Evolutionary conservation across 2,888 invertebrate genomes (phyloP).

Genomic region (Standfussiana lucernea): DNA sequence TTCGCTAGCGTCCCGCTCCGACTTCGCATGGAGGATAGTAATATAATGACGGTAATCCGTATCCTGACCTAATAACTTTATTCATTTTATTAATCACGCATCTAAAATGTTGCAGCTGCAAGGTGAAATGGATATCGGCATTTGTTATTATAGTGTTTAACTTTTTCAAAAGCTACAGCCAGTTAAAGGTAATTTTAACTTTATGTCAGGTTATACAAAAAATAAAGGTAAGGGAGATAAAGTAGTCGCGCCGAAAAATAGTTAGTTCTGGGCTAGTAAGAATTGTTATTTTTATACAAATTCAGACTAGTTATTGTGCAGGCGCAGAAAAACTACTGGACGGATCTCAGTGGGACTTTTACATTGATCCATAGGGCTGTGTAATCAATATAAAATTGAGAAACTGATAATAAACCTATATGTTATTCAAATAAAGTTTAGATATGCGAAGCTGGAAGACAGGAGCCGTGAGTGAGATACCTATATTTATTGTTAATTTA

Average conservation of each 20-base stretch:
- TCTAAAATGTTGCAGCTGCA: constrained; percentile 12
- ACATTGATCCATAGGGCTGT: constrained; percentile 60
- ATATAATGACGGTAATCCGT: constrained; percentile 44
- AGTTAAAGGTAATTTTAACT: not conserved
- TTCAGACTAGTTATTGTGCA: constrained; percentile 44
- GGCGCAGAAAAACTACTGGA: constrained; percentile 60
- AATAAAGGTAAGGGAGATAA: not conserved
- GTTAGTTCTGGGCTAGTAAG: not conserved
- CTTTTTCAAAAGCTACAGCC: not conserved
- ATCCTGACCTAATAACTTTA: constrained; percentile 16
- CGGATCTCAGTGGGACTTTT: constrained; percentile 65
- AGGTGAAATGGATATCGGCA: not conserved
- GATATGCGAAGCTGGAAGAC: constrained; percentile 31
- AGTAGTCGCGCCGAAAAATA: constrained; percentile 6
- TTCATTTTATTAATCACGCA: constrained; percentile 17
- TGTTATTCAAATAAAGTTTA: not conserved
- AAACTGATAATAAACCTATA: not conserved
- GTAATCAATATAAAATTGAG: constrained; percentile 56
- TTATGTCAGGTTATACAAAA: not conserved
- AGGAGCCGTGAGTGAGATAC: constrained; percentile 36
- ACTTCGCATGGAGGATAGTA: constrained; percentile 49
- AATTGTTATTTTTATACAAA: constrained; percentile 9
- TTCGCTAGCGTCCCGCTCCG: constrained; percentile 49
- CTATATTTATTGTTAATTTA: constrained; percentile 57
- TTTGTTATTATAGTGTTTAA: not conserved